Percentiles rank a stretch among this genome's conserved stretches.
Evolutionary conservation across 2,888 invertebrate genomes (phyloP).

Genomic region (Spilosoma lubricipeda): DNA sequence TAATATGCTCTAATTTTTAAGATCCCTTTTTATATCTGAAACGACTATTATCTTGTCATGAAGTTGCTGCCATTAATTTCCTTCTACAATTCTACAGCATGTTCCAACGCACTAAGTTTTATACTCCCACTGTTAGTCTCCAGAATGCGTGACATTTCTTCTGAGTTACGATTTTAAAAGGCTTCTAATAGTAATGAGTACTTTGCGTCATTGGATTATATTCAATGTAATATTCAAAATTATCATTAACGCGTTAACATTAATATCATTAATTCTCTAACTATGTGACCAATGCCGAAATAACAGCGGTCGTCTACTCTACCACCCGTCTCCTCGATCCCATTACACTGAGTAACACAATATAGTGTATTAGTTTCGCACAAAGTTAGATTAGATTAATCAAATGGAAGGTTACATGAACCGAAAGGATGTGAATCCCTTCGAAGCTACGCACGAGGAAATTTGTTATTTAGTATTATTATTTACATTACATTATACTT

Average conservation of each 20-base stretch:
- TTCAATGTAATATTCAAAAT: neutral
- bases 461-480: conserved; percentile 9
- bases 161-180: neutral
- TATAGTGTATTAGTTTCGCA: conserved; percentile 29
- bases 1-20: no score
- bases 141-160: neutral
- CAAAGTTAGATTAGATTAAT: conserved; percentile 36
- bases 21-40: neutral
- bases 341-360: conserved; percentile 12
- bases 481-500: neutral
- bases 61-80: neutral
- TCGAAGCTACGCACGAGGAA: conserved; percentile 16
- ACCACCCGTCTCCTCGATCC: conserved; percentile 21
- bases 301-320: conserved; percentile 16
- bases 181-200: neutral
- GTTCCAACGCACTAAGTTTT: no score
- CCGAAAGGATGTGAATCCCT: neutral
- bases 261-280: neutral
- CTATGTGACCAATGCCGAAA: neutral
- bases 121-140: neutral
- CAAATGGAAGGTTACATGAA: conserved; percentile 24
- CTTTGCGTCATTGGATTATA: neutral
- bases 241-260: neutral
- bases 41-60: neutral
- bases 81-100: no score